Conservation (phyloP, 2,113 vertebrate species). For the Grallaria varia region DNA sequence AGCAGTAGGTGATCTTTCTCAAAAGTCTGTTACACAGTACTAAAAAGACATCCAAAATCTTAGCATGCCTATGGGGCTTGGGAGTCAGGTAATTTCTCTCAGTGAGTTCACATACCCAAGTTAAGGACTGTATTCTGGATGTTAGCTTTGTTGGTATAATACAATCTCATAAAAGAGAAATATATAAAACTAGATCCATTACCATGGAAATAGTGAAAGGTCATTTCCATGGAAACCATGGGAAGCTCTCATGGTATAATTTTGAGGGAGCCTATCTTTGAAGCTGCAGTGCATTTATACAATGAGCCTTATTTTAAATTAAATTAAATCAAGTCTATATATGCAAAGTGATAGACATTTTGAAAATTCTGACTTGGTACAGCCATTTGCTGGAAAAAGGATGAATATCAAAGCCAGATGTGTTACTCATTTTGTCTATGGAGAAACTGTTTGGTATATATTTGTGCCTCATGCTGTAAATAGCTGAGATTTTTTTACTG, state of each 20-base stretch:
- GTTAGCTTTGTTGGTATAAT: constrained; percentile 64
- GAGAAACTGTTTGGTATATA: neutral
- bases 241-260: constrained; percentile 60
- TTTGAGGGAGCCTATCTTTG: constrained; percentile 54
- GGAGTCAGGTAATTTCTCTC: constrained; percentile 34
- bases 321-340: constrained; percentile 29
- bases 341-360: constrained; percentile 3
- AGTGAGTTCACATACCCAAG: neutral
- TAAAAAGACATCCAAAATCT: constrained; percentile 38
- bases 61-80: neutral
- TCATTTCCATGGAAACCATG: constrained; percentile 72
- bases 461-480: neutral
- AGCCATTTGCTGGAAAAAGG: neutral
- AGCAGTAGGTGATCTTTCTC: constrained; percentile 41
- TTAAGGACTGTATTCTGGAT: constrained; percentile 62
- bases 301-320: constrained; percentile 51
- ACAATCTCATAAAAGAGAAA: constrained; percentile 69
- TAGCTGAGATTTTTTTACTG: constrained; percentile 1
- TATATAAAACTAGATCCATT: constrained; percentile 71
- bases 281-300: constrained; percentile 33
- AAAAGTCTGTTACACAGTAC: constrained; percentile 4
- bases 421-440: neutral
- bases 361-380: constrained; percentile 1
- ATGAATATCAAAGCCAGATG: neutral
- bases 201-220: constrained; percentile 70